These are phyloP conservation scores for Chelidonichthys spinosus DNA, from an alignment of 2,797 vertebrate species.

Conservation along the genomic window DNA sequence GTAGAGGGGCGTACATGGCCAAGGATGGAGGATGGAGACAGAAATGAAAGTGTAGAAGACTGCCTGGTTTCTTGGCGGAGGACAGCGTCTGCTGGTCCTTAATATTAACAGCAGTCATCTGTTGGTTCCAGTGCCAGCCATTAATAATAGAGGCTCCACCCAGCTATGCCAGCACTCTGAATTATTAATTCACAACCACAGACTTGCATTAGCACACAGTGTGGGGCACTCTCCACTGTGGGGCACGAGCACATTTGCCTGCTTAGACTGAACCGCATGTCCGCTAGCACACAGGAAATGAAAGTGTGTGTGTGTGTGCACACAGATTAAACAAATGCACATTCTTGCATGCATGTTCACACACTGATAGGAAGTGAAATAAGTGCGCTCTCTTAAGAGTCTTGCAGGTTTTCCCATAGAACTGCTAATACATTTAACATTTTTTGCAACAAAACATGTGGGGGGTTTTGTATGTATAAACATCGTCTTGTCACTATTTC, in stretches of 20 bases:
- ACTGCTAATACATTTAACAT: not conserved
- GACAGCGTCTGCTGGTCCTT: slow-evolving; percentile 40
- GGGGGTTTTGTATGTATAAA: not conserved
- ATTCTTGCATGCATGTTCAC: slow-evolving; percentile 16
- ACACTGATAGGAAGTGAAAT: slow-evolving; percentile 16
- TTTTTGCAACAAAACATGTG: not conserved
- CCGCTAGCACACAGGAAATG: slow-evolving; percentile 2
- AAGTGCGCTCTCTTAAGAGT: not conserved
- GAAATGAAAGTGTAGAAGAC: slow-evolving; percentile 18
- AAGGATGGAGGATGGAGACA: slow-evolving; percentile 13
- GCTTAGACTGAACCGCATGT: slow-evolving; percentile 4
- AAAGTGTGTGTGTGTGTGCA: slow-evolving; percentile 1
- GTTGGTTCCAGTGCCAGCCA: slow-evolving; percentile 60
- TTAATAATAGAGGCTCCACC: slow-evolving; percentile 78
- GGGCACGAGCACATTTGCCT: slow-evolving; percentile 20
- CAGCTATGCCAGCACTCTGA: slow-evolving; percentile 62
- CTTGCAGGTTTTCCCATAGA: slow-evolving; percentile 2
- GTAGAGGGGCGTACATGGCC: not conserved
- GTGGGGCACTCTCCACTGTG: slow-evolving; percentile 34
- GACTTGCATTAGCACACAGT: slow-evolving; percentile 70
- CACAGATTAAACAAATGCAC: slow-evolving; percentile 16
- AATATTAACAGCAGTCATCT: slow-evolving; percentile 72
- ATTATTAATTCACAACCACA: slow-evolving; percentile 76
- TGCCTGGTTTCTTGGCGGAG: slow-evolving; percentile 22
- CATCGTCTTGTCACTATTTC: not conserved